Evolutionary conservation across 2,113 vertebrate species (phyloP).

Genomic region (Neotoma lepida): DNA sequence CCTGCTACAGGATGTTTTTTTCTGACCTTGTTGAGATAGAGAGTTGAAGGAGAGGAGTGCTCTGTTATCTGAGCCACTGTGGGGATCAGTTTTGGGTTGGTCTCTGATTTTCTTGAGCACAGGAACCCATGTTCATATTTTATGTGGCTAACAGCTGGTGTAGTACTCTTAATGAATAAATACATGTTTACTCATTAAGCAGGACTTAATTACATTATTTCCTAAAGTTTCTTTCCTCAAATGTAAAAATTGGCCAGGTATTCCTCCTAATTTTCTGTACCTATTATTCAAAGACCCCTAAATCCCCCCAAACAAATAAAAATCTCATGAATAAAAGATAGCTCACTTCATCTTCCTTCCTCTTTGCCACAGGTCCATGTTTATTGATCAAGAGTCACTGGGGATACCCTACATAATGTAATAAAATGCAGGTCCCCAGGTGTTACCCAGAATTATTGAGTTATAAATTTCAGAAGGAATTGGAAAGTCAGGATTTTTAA

Average conservation of each 20-base stretch:
- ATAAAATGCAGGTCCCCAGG: background rate
- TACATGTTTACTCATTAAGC: background rate
- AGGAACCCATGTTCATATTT: background rate
- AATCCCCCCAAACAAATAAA: background rate
- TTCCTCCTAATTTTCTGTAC: constrained; percentile 1
- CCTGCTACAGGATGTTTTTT: background rate
- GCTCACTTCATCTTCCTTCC: background rate
- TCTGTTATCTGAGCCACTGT: background rate
- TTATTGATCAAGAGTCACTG: background rate
- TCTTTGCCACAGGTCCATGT: background rate
- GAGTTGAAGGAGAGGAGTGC: background rate
- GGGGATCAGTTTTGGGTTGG: background rate
- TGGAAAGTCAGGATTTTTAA: constrained; percentile 9
- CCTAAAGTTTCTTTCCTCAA: background rate
- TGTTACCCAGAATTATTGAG: background rate
- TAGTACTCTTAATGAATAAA: background rate
- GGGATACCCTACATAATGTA: background rate
- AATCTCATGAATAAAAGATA: constrained; percentile 12
- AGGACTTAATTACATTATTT: background rate
- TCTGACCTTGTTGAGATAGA: background rate
- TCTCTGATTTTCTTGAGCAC: background rate
- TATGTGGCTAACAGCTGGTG: background rate
- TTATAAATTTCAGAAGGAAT: background rate
- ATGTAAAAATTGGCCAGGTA: background rate
- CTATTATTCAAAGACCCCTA: background rate